Evolutionary conservation across 2,888 invertebrate species (phyloP).

Genomic region (Andrena minutula): DNA sequence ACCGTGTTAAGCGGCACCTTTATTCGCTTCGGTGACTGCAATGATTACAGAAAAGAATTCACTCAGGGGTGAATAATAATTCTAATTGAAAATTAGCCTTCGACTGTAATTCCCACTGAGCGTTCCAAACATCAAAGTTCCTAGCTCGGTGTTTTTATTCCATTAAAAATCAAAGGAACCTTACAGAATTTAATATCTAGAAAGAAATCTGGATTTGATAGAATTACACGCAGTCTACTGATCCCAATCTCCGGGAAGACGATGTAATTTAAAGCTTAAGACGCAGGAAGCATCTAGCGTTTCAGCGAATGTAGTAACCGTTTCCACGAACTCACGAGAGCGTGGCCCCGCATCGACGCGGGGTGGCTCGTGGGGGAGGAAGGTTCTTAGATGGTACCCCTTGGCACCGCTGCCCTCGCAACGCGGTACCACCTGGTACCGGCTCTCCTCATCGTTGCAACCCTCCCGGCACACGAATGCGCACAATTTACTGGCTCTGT

Average conservation of each 20-base stretch:
- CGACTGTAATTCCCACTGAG: neutral
- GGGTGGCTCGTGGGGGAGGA: slow-evolving; percentile 41
- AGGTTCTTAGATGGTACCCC: slow-evolving; percentile 76
- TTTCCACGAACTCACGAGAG: slow-evolving; percentile 46
- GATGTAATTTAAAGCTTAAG: neutral
- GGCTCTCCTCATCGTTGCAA: slow-evolving; percentile 53
- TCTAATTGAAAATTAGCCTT: neutral
- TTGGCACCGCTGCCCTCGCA: slow-evolving; percentile 80
- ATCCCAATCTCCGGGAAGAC: neutral
- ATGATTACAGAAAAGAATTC: slow-evolving; percentile 25
- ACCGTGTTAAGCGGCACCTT: slow-evolving; percentile 37
- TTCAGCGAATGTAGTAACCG: slow-evolving; percentile 27
- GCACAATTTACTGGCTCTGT: slow-evolving; percentile 65
- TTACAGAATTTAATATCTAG: neutral
- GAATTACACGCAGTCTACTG: neutral
- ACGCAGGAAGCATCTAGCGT: neutral
- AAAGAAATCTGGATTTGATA: too few relatives aligned
- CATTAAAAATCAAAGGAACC: too few relatives aligned
- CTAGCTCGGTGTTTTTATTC: too few relatives aligned
- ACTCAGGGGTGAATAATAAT: neutral
- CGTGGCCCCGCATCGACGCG: slow-evolving; percentile 25
- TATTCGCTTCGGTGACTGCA: slow-evolving; percentile 29
- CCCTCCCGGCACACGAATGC: slow-evolving; percentile 66
- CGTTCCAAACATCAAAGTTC: too few relatives aligned
- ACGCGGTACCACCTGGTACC: slow-evolving; percentile 80